Conservation (phyloP, 1,140 invertebrate species). For the Pseudomyrmex pallidus region DNA sequence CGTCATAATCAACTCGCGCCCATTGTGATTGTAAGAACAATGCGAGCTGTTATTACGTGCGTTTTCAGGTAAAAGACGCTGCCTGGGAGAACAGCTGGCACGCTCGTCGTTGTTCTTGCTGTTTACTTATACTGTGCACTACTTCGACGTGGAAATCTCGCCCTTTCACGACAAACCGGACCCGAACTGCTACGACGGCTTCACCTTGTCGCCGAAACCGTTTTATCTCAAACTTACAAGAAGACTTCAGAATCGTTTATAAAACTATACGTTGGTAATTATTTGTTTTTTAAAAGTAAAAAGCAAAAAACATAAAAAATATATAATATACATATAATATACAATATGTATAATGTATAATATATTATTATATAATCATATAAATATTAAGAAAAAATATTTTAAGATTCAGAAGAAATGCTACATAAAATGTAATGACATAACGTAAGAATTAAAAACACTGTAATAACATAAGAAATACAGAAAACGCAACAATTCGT, state of each 20-base stretch:
- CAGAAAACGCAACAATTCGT: too few species aligned
- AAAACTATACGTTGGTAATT: too few species aligned
- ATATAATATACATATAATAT: too few species aligned
- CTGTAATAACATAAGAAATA: too few species aligned
- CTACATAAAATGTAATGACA: too few species aligned
- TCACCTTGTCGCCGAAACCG: conserved; percentile 85
- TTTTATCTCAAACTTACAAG: conserved; percentile 79
- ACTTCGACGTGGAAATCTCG: conserved; percentile 83
- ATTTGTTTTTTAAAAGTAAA: too few species aligned
- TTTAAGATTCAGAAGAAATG: too few species aligned
- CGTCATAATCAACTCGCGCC: conserved; percentile 38
- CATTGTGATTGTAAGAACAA: conserved; percentile 32
- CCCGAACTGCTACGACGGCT: conserved; percentile 83
- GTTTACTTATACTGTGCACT: conserved; percentile 85
- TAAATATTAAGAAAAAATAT: too few species aligned
- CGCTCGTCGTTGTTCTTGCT: conserved; percentile 86
- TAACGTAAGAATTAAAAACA: too few species aligned
- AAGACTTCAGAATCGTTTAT: conserved; percentile 10
- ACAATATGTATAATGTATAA: too few species aligned
- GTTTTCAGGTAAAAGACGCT: conserved; percentile 87
- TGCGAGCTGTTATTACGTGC: neutral
- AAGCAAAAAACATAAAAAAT: too few species aligned
- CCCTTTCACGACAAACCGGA: conserved; percentile 77
- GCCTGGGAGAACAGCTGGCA: conserved; percentile 87
- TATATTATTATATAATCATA: too few species aligned